Evolutionary conservation across 2,888 invertebrate species (phyloP).

Genomic region (Polietes domitor): DNA sequence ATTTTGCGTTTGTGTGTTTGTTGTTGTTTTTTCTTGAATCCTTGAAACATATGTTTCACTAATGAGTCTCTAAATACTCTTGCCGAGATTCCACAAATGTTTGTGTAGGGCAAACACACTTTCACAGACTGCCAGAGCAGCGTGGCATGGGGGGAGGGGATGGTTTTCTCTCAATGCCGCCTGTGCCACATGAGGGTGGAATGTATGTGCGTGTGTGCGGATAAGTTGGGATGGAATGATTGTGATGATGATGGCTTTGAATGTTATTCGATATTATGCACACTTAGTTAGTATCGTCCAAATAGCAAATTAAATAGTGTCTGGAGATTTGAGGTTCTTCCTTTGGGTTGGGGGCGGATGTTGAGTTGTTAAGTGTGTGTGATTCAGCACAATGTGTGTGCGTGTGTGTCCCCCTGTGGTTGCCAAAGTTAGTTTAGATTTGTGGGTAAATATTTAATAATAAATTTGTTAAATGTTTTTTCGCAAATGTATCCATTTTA

Average conservation of each 20-base stretch:
- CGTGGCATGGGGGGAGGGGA: not conserved
- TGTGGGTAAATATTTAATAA: constrained; percentile 51
- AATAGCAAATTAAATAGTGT: constrained; percentile 78
- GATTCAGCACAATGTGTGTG: not conserved
- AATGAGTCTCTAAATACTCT: constrained; percentile 65
- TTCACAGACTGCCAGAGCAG: not conserved
- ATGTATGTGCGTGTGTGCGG: not conserved
- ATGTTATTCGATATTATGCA: constrained; percentile 77
- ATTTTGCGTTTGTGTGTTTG: constrained; percentile 29
- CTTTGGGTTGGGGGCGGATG: no score
- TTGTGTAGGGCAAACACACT: constrained; percentile 25
- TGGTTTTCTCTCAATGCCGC: not conserved
- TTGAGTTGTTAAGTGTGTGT: constrained; percentile 45
- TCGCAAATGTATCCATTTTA: constrained; percentile 7
- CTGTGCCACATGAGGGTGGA: not conserved
- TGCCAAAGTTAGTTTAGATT: constrained; percentile 42
- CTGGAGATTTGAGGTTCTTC: constrained; percentile 39
- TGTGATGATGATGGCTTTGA: constrained; percentile 56
- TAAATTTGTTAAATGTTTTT: constrained; percentile 44
- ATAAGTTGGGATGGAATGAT: not conserved
- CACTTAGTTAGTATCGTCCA: constrained; percentile 55
- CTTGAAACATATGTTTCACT: constrained; percentile 66
- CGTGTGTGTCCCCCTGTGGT: not conserved
- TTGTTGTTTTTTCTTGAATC: constrained; percentile 35
- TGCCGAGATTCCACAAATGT: constrained; percentile 44